Base-by-base conservation (phyloP, 2,888 invertebrate genomes). In the Hyposoter dolosus region DNA sequence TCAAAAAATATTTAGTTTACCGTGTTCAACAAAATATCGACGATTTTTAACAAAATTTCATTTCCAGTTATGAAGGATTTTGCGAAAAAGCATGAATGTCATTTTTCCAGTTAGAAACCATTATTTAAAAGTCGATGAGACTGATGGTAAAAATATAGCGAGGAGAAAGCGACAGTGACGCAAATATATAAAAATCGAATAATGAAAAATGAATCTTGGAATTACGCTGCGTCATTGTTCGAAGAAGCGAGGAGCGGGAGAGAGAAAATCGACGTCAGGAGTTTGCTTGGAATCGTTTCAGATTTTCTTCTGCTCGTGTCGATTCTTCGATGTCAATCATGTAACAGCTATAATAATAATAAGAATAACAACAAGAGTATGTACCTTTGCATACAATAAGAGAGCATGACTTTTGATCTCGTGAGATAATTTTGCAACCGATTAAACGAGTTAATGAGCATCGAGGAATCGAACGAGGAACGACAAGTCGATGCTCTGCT, bases 141-240 rank as follows among this genome's bases (percentile, higher is more conserved):
- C 28, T 28, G 60, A 19, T 47, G 47, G 7, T 60, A 12, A 60
- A 71, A 71, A 47, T n/a, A 47, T 12, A 5, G 23, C 10, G 60
- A 68, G 63, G 79, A 71, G 79, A 80, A 80, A 80, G 79, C 71
- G 71, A 72, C 45, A 72, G 28, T 17, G 69, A 63, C 15, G 63
- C 23, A 72, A 9, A 35, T 12, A 63, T 47, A 19, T 50, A 60
- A 79, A 71, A 63, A 79, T 32, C 12, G 60, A 60, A 23, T n/a
- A 19, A 71, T 60, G 40, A 50, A 72, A 71, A 80, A 47, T 47
- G 23, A 47, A 50, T 60, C 63, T 71, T 71, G 15, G 28, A 43
- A 32, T 47, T 35, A 72, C 63, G 79, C 71, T 80, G 45, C 63
- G 71, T 71, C 79, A 80, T 71, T 71, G 79, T 80, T 56, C 63